Base-by-base conservation (phyloP, 2,888 invertebrate species). In the Bombylius discolor region DNA sequence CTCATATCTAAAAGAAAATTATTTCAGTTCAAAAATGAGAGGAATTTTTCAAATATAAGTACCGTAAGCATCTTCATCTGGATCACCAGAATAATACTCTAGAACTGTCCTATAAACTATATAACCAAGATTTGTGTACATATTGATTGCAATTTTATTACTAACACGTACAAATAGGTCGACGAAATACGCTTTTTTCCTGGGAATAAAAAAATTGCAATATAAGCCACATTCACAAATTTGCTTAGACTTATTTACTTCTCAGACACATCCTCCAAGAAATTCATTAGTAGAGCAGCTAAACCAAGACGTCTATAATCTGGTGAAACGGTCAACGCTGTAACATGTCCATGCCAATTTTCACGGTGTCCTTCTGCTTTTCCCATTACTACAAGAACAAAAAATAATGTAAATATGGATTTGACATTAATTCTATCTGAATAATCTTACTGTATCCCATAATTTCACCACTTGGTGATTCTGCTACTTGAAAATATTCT, bases 261-360 rank as follows among this genome's bases (percentile, higher is more conserved):
- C 76, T 99, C 97, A 4, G 98, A 98, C 56, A 95, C 87, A 69
- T 93, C 89, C 77, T 99, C 99, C 51, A 99, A 76, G 64, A 87
- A 89, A 66, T 84, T 88, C 95, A 99, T 99, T 49, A 99, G 78
- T 53, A 87, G 86, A 6, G 88, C 93, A 46, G 97, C 98, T 53
- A 99, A 77, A 4, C 96, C 96, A 12, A 97, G 75, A 62, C 98
- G 80, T 66, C 99, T 79, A 68, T 89, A 98, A 68, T 93, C 90
- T 3, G 96, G 94, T 5, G 96, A 91, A 4, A 99, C 96, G 7
- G 96, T 96, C 45, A 99, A 77, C 4, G 98, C 98, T 48, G 99
- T 99, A 11, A 99, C 98, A 77, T 99, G 99, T 1, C 99, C 99
- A 78, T 99, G 99, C 96, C 96, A 99, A 69, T 94, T 89, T 64